A percentile compares a stretch with the other conserved stretches of the same genome.
phyloP scores from a whole-genome alignment of 2,113 vertebrate species.

The Vimba vimba region DNA sequence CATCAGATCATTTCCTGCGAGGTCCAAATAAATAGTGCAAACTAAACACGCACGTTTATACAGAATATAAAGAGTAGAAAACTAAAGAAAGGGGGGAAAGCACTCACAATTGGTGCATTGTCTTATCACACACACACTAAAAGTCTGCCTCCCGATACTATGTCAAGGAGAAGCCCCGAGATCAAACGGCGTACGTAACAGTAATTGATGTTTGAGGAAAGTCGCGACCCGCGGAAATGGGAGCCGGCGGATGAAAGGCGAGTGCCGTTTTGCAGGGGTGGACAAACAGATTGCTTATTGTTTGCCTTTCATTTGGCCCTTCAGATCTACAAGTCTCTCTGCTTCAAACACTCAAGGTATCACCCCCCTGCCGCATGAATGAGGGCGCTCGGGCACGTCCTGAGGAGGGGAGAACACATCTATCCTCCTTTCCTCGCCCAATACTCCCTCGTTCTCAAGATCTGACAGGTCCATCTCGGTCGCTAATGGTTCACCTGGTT shows the following conservation, averaged over 20 bases:
- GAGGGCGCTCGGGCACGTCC: constrained; percentile 18
- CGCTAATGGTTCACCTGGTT: constrained; percentile 50
- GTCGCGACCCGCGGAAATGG: constrained; percentile 83
- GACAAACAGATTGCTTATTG: constrained; percentile 81
- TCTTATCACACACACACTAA: constrained; percentile 61
- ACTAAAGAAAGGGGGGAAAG: neutral
- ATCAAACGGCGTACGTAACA: constrained; percentile 77
- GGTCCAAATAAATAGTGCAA: constrained; percentile 33
- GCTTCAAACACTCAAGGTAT: constrained; percentile 36
- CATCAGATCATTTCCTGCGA: constrained; percentile 17
- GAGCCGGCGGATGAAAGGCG: constrained; percentile 82
- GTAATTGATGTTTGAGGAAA: constrained; percentile 87
- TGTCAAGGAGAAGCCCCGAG: constrained; percentile 63
- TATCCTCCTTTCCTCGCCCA: constrained; percentile 26
- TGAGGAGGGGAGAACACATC: constrained; percentile 18
- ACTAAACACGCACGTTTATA: neutral
- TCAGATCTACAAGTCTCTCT: constrained; percentile 66
- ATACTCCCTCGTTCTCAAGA: constrained; percentile 5
- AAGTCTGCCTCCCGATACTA: constrained; percentile 61
- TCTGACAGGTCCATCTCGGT: constrained; percentile 39
- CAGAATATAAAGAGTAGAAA: constrained; percentile 9
- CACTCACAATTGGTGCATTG: constrained; percentile 77
- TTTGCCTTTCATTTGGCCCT: constrained; percentile 81
- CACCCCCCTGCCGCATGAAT: constrained; percentile 1
- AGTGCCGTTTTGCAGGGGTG: constrained; percentile 77